These are phyloP conservation scores for Coregonus sp. DNA, from an alignment of 2,797 vertebrate genomes.

Conservation along the genomic window DNA sequence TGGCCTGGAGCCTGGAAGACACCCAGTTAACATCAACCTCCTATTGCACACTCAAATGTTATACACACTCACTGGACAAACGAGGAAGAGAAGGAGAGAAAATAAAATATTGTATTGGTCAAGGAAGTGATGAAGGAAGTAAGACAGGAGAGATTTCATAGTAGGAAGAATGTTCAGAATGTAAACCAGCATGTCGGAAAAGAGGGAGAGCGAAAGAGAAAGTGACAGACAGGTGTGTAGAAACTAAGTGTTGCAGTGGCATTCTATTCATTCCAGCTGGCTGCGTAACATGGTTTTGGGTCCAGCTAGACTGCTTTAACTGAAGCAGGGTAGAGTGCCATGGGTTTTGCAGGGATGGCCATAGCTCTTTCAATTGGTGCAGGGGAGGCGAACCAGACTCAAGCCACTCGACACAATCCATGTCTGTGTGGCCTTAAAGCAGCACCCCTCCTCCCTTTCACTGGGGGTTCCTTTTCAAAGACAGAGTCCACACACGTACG, in stretches of 20 bases:
- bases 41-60: conserved; percentile 31
- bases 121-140: conserved; percentile 1
- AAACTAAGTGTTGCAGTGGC: background rate
- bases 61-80: conserved; percentile 30
- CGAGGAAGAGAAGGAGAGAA: background rate
- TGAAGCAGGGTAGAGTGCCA: background rate
- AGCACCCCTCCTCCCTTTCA: background rate
- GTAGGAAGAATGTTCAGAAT: background rate
- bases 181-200: background rate
- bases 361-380: background rate
- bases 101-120: background rate
- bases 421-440: background rate
- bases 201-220: conserved; percentile 6
- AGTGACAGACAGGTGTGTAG: background rate
- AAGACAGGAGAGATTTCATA: conserved; percentile 10
- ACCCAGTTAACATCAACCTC: background rate
- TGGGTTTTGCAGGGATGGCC: background rate
- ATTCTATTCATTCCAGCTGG: background rate
- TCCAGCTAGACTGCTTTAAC: conserved; percentile 1
- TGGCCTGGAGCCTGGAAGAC: background rate
- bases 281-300: background rate
- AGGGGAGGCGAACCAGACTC: background rate
- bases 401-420: background rate
- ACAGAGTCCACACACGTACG: too few relatives aligned
- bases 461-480: background rate